Conservation (phyloP, 2,888 invertebrate species). For the Netelia melanura region DNA sequence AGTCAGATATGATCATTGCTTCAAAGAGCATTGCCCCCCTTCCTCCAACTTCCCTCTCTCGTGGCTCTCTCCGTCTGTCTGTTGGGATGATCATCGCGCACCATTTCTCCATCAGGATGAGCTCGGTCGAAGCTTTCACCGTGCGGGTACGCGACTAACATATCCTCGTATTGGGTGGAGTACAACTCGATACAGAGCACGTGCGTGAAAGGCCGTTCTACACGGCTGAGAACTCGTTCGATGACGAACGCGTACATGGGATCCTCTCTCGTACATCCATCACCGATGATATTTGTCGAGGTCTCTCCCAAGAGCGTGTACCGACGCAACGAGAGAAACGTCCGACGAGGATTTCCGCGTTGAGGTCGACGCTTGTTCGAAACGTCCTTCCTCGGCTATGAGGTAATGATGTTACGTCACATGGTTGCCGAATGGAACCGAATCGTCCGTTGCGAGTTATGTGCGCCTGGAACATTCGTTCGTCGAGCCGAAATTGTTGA, state of each 20-base stretch:
- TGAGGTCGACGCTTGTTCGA: conserved; percentile 42
- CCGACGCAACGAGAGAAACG: conserved; percentile 28
- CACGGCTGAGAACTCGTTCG: background rate
- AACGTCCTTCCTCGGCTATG: conserved; percentile 10
- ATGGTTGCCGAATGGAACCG: conserved; percentile 56
- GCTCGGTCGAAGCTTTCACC: background rate
- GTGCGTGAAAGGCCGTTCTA: conserved; percentile 10
- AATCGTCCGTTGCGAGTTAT: background rate
- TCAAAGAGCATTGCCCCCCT: conserved; percentile 71
- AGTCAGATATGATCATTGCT: conserved; percentile 74
- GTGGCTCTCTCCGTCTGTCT: background rate
- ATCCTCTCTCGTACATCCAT: background rate
- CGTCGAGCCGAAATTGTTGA: background rate
- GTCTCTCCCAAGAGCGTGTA: conserved; percentile 37
- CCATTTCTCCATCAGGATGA: background rate
- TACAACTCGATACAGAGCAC: background rate
- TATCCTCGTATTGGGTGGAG: too few relatives aligned
- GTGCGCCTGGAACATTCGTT: background rate
- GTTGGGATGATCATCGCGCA: background rate
- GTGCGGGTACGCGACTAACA: background rate
- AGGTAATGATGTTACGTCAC: conserved; percentile 51
- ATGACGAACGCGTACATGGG: background rate
- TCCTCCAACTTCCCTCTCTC: conserved; percentile 1
- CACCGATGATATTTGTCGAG: conserved; percentile 32
- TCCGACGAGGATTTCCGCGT: conserved; percentile 54